phyloP scores from a whole-genome alignment of 2,888 invertebrate genomes.

The Parnassius glacialis region DNA sequence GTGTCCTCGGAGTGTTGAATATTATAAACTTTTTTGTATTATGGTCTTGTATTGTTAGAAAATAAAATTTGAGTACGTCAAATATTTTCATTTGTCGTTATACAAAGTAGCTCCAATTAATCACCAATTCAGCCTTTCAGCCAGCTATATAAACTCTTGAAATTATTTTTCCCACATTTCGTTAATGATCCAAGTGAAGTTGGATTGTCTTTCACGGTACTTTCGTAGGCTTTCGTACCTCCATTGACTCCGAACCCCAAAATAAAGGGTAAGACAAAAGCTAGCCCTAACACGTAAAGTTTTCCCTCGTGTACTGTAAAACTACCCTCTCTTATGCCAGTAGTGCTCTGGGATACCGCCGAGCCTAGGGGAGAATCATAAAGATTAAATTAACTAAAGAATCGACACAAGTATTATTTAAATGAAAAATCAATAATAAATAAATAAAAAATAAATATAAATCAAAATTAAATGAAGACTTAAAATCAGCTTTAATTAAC shows the following conservation, averaged over 20 bases:
- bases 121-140: conserved; percentile 23
- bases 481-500: too few relatives aligned
- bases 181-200: conserved; percentile 25
- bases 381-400: conserved; percentile 36
- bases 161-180: conserved; percentile 17
- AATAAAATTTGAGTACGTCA: too few relatives aligned
- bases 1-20: too few relatives aligned
- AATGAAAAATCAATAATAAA: too few relatives aligned
- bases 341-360: conserved; percentile 55
- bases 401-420: background rate
- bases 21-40: too few relatives aligned
- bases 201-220: conserved; percentile 31
- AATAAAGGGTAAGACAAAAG: conserved; percentile 60
- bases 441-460: too few relatives aligned
- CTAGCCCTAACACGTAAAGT: conserved; percentile 62
- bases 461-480: too few relatives aligned
- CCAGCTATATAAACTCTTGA: conserved; percentile 16
- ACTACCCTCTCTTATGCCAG: conserved; percentile 71
- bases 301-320: conserved; percentile 74
- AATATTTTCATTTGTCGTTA: too few relatives aligned
- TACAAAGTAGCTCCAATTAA: conserved; percentile 23
- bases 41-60: too few relatives aligned
- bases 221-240: conserved; percentile 51
- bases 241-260: conserved; percentile 42
- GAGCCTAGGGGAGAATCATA: conserved; percentile 57